Percentiles rank a stretch among this genome's conserved stretches.
Conservation (phyloP, 2,797 vertebrate genomes). For the Lagocephalus sceleratus region DNA sequence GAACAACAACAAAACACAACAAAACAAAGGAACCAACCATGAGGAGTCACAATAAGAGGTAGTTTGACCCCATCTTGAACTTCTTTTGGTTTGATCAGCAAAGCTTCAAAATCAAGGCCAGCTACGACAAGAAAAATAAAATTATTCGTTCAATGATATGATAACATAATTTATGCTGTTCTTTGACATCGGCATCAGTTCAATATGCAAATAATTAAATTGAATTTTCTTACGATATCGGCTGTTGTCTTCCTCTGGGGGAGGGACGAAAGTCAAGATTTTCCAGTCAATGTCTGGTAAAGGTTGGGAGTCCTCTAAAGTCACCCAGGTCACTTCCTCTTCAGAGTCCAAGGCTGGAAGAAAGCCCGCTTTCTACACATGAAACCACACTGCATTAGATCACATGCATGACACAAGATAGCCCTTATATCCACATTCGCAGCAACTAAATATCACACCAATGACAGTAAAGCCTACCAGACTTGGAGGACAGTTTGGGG, state of each 20-base stretch:
- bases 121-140: constrained; percentile 56
- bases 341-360: constrained; percentile 78
- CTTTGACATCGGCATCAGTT: too few relatives aligned
- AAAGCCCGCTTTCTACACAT: constrained; percentile 85
- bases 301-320: constrained; percentile 79
- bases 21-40: constrained; percentile 77
- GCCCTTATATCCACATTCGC: too few relatives aligned
- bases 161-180: too few relatives aligned
- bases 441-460: neutral
- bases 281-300: constrained; percentile 85
- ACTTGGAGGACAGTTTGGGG: constrained; percentile 84
- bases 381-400: neutral
- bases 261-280: constrained; percentile 82
- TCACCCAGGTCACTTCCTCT: constrained; percentile 82
- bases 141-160: too few relatives aligned
- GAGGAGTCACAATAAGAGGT: constrained; percentile 89
- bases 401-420: too few relatives aligned
- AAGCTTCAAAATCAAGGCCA: constrained; percentile 88
- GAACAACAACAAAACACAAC: neutral
- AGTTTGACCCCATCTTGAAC: constrained; percentile 72
- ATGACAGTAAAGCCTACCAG: constrained; percentile 77
- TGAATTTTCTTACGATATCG: constrained; percentile 81
- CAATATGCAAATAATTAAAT: too few relatives aligned
- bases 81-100: constrained; percentile 85
- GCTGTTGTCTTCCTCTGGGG: constrained; percentile 83